phyloP scores from a whole-genome alignment of 2,797 vertebrate genomes.

The Mallotus villosus region DNA sequence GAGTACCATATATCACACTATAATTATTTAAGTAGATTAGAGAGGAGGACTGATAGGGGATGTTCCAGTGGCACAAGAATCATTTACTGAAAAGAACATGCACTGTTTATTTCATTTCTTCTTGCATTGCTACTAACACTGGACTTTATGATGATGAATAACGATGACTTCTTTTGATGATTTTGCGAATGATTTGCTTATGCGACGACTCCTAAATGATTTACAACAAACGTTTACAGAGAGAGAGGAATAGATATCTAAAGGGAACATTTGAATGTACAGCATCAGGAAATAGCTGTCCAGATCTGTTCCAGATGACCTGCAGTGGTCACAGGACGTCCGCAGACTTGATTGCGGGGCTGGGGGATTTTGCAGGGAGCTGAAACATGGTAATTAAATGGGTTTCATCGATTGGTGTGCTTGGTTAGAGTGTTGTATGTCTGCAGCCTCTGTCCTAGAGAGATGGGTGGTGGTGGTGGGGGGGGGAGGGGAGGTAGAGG shows the following conservation, averaged over 20 bases:
- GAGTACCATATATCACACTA: slow-evolving; percentile 34
- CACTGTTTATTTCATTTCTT: no score
- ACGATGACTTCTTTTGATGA: slow-evolving; percentile 10
- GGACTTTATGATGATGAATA: background rate
- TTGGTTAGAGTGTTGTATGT: background rate
- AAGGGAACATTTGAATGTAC: background rate
- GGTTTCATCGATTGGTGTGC: background rate
- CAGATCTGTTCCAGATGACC: background rate
- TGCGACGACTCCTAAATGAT: slow-evolving; percentile 40
- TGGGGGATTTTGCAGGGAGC: background rate
- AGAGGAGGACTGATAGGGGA: background rate
- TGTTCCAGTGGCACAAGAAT: background rate
- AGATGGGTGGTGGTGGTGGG: background rate
- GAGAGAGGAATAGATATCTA: slow-evolving; percentile 30
- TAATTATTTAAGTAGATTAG: slow-evolving; percentile 6
- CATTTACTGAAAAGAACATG: no score
- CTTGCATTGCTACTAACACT: slow-evolving; percentile 14
- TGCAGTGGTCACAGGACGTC: background rate
- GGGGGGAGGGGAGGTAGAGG: no score
- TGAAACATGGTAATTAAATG: background rate
- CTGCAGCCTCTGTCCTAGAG: background rate
- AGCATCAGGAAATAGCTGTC: background rate
- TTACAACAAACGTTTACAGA: slow-evolving; percentile 53
- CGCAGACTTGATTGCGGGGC: background rate
- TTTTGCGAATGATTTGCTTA: slow-evolving; percentile 3